phyloP scores from a whole-genome alignment of 2,888 invertebrate genomes.

The Rotaria magnacalcarata region DNA sequence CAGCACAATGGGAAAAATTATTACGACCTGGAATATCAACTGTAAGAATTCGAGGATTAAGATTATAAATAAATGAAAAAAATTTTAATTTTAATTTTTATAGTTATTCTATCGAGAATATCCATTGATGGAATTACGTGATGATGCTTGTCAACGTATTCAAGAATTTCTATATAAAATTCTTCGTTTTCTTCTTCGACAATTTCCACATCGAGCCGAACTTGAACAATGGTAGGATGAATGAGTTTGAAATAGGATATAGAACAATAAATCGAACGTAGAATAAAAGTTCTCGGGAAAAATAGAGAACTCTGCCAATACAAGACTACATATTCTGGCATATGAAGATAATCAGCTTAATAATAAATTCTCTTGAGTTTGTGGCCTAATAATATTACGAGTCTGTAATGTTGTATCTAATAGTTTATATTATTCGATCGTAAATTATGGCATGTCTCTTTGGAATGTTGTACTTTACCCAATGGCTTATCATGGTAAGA shows the following conservation, averaged over 20 bases:
- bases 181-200: not conserved
- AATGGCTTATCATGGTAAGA: no score
- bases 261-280: no score
- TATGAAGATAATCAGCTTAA: no score
- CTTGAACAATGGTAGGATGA: conserved; percentile 12
- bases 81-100: not conserved
- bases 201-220: conserved; percentile 14
- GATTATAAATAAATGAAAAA: not conserved
- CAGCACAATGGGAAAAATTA: conserved; percentile 17
- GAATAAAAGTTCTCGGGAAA: no score
- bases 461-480: no score
- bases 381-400: no score
- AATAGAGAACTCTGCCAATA: no score
- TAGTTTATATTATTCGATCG: no score
- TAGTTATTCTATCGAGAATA: conserved; percentile 33
- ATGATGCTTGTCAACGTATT: conserved; percentile 22
- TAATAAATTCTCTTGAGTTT: no score
- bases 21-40: not conserved
- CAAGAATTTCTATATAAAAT: conserved; percentile 33
- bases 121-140: conserved; percentile 31
- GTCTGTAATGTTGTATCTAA: no score
- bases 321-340: no score
- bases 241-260: not conserved
- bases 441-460: no score
- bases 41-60: not conserved